Conservation (phyloP, 2,113 vertebrate species). For the Notiomystis cincta region DNA sequence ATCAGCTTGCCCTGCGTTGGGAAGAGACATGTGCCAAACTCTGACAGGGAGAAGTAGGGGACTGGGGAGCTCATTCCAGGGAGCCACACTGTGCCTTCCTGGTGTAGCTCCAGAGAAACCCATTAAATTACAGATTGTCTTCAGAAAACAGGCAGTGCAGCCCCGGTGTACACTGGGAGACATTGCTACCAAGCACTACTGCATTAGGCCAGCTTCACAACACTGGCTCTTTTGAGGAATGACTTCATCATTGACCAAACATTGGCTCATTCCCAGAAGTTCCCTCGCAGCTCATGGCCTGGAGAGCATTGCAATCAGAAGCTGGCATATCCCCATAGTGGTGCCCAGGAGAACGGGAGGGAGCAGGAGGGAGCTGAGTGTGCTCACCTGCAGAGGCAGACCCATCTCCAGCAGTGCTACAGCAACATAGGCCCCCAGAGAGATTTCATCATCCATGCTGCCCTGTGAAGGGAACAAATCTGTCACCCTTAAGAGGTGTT, state of each 20-base stretch:
- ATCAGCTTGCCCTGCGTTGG: slow-evolving; percentile 71
- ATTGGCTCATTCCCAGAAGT: not conserved
- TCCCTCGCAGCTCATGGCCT: not conserved
- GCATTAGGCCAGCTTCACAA: not conserved
- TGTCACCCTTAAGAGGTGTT: not conserved
- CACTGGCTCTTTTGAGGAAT: not conserved
- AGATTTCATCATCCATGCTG: slow-evolving; percentile 76
- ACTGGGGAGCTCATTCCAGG: not conserved
- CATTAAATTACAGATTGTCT: not conserved
- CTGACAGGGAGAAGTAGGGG: not conserved
- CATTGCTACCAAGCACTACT: not conserved
- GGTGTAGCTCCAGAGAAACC: not conserved
- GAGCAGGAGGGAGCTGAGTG: accelerated
- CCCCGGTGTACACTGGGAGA: not conserved
- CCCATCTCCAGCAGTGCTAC: slow-evolving; percentile 81
- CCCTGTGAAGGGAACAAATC: slow-evolving; percentile 60
- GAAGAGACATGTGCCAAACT: not conserved
- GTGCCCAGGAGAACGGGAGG: not conserved
- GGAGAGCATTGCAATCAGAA: not conserved
- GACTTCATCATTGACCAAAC: not conserved
- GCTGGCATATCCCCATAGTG: accelerated
- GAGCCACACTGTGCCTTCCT: not conserved
- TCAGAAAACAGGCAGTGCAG: not conserved
- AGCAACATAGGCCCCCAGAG: slow-evolving; percentile 79
- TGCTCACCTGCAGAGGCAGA: slow-evolving; percentile 63